phyloP scores from a whole-genome alignment of 2,797 vertebrate species.

The Clarias platycephalus region DNA sequence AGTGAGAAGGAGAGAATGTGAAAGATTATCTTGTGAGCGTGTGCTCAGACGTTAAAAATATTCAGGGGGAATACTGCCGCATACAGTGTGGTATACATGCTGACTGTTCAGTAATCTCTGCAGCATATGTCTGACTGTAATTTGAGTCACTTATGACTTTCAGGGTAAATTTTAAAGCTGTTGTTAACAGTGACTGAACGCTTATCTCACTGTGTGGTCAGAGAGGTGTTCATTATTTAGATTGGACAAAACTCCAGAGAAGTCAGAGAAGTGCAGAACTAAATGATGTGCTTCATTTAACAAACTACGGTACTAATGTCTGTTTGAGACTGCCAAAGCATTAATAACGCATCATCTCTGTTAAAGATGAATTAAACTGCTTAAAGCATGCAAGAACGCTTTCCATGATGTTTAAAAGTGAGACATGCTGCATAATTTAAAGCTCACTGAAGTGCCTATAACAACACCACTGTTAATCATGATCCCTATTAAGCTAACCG shows the following conservation, averaged over 20 bases:
- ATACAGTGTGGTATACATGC: not conserved
- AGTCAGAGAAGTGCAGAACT: not conserved
- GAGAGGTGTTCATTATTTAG: slow-evolving; percentile 3
- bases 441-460: too few species aligned
- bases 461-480: not conserved
- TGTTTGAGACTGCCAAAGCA: not conserved
- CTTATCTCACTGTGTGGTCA: not conserved
- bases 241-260: not conserved
- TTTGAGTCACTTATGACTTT: not conserved
- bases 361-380: not conserved
- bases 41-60: not conserved
- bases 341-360: not conserved
- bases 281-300: slow-evolving; percentile 1
- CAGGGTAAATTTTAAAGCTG: not conserved
- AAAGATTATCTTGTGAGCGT: not conserved
- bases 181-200: not conserved
- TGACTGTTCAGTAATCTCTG: not conserved
- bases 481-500: not conserved
- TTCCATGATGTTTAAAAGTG: not conserved
- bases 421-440: not conserved
- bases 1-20: slow-evolving; percentile 2
- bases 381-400: not conserved
- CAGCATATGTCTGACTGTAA: not conserved
- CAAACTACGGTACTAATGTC: not conserved
- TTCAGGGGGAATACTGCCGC: not conserved